Base-by-base conservation (phyloP, 2,888 invertebrate genomes). In the Tipula unca region DNA sequence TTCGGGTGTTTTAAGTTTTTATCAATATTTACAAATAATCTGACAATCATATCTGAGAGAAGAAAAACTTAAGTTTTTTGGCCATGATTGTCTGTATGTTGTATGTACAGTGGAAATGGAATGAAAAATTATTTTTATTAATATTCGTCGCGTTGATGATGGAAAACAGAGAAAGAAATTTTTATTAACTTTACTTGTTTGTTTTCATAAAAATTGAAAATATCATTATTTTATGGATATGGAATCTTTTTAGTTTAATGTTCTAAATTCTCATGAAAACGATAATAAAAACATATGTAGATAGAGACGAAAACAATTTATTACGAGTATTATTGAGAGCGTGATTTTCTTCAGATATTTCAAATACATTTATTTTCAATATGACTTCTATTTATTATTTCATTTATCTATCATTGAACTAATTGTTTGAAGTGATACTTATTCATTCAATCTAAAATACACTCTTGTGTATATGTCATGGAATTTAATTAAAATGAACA, bases 341-440 rank as follows among this genome's bases (percentile, higher is more conserved):
- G 48, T 48, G 20, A 48, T 69, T 69, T 25, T 17, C 17, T 54
- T 54, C 48, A 54, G 17, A 17, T 17, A 54, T 54, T 17, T 69
- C 10, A 69, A 69, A 69, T 13, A 25, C 69, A 69, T 69, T 69
- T 69, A 69, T 69, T 69, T 25, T 69, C 69, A 69, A 69, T 69
- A 69, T 25, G 69, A 25, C 25, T 69, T 69, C 5, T 48, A 3
- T n/a, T n/a, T 48, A 48, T 48, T 17, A 4, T 48, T 69, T 14
- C n/a, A n/a, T 69, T 69, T 69, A 69, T 69, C 69, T 69, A 69
- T 69, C 69, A 69, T 69, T 69, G 69, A 69, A 69, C 69, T 69
- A 69, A 69, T 69, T 69, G 69, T 69, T 69, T 69, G 25, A 69
- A 69, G 69, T 69, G 69, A 69, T 69, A 69, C 69, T 69, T 69